Conservation (phyloP, 1,140 invertebrate genomes). For the Eumaeus atala region DNA sequence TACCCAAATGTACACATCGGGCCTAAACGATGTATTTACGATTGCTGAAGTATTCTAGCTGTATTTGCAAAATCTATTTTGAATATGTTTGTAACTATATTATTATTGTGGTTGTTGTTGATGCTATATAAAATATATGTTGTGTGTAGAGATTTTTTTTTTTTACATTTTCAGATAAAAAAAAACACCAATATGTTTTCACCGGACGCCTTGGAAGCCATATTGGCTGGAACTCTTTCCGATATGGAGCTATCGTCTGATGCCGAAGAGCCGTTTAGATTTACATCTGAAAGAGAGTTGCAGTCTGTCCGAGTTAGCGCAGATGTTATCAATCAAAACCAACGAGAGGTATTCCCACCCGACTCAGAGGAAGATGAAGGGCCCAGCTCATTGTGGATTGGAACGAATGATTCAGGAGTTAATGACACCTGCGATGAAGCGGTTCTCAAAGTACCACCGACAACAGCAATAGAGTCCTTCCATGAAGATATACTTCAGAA, state of each 20-base stretch:
- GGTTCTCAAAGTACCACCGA: constrained; percentile 21
- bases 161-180: constrained; percentile 32
- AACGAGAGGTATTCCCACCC: constrained; percentile 32
- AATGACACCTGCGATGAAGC: constrained; percentile 22
- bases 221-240: constrained; percentile 22
- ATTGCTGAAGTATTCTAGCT: constrained; percentile 18
- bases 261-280: constrained; percentile 27
- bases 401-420: constrained; percentile 27
- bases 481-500: constrained; percentile 31
- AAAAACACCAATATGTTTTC: constrained; percentile 31
- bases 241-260: constrained; percentile 30
- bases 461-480: constrained; percentile 25
- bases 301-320: constrained; percentile 29
- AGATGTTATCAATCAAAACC: constrained; percentile 44
- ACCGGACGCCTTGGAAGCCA: constrained; percentile 24
- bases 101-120: constrained; percentile 15
- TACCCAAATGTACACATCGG: constrained; percentile 34
- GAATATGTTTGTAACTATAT: constrained; percentile 21
- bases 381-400: constrained; percentile 26
- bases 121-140: constrained; percentile 18
- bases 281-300: constrained; percentile 26
- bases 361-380: constrained; percentile 31
- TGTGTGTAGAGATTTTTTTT: constrained; percentile 17
- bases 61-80: constrained; percentile 21
- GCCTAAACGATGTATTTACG: constrained; percentile 24